phyloP scores from a whole-genome alignment of 2,888 invertebrate genomes.

The Glyphotaelius pellucidus region DNA sequence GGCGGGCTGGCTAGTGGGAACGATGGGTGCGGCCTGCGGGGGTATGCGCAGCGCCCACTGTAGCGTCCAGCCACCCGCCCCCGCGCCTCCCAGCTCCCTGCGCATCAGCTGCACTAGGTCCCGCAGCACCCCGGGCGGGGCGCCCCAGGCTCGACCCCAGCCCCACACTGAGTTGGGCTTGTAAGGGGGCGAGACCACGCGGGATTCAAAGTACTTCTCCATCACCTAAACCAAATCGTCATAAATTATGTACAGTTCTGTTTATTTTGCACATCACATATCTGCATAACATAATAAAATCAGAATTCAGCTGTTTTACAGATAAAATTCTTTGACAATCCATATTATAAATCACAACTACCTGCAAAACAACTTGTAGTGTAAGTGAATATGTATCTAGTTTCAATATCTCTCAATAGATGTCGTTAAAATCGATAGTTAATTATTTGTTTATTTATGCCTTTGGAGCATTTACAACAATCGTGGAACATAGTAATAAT shows the following conservation, averaged over 20 bases:
- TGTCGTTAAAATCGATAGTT: no score
- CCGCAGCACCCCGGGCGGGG: slow-evolving; percentile 91
- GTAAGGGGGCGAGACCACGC: slow-evolving; percentile 93
- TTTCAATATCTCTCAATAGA: no score
- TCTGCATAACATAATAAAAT: no score
- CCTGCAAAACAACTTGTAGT: no score
- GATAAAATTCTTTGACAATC: no score
- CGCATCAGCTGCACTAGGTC: slow-evolving; percentile 94
- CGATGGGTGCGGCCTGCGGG: slow-evolving; percentile 90
- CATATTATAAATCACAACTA: no score
- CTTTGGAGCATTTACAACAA: no score
- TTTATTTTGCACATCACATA: background rate
- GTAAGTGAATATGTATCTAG: no score
- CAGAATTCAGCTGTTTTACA: no score
- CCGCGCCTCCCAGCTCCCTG: slow-evolving; percentile 78
- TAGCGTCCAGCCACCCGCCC: slow-evolving; percentile 86
- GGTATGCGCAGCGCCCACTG: slow-evolving; percentile 96
- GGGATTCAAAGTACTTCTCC: slow-evolving; percentile 94
- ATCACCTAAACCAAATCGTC: slow-evolving; percentile 78
- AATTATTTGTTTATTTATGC: no score
- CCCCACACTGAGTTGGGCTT: slow-evolving; percentile 92
- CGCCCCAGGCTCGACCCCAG: slow-evolving; percentile 90
- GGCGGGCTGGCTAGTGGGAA: slow-evolving; percentile 93
- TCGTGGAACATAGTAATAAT: no score
- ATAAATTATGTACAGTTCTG: background rate